phyloP scores from a whole-genome alignment of 2,113 vertebrate genomes.

The Asarcornis scutulata region DNA sequence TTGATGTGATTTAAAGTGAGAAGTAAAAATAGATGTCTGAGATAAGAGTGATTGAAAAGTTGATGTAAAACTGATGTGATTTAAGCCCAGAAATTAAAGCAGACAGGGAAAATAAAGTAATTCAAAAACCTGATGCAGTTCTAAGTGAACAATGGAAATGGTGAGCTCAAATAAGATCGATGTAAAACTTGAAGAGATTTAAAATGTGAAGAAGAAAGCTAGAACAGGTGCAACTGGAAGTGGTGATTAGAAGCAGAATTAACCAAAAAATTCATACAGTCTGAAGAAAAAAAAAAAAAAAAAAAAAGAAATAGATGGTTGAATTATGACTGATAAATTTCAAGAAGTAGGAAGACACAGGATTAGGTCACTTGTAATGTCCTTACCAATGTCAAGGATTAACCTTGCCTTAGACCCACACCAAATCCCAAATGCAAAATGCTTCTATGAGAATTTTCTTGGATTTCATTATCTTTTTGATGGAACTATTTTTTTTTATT shows the following conservation, averaged over 20 bases:
- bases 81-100: slow-evolving; percentile 33
- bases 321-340: neutral
- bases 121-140: neutral
- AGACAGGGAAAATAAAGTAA: slow-evolving; percentile 42
- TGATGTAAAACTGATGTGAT: slow-evolving; percentile 49
- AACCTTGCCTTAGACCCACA: neutral
- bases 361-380: neutral
- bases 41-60: slow-evolving; percentile 40
- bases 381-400: neutral
- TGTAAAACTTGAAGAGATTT: slow-evolving; percentile 25
- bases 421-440: neutral
- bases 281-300: neutral
- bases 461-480: neutral
- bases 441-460: neutral
- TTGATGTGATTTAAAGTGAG: slow-evolving; percentile 47
- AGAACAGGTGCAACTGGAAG: neutral
- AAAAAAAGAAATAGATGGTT: neutral
- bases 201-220: neutral
- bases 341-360: neutral
- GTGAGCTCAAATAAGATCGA: neutral
- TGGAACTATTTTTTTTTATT: neutral
- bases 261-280: neutral
- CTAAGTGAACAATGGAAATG: slow-evolving; percentile 25
- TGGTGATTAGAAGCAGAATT: neutral
- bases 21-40: slow-evolving; percentile 29